Evolutionary conservation across 2,888 invertebrate genomes (phyloP).

Genomic region (Stenichneumon culpator): DNA sequence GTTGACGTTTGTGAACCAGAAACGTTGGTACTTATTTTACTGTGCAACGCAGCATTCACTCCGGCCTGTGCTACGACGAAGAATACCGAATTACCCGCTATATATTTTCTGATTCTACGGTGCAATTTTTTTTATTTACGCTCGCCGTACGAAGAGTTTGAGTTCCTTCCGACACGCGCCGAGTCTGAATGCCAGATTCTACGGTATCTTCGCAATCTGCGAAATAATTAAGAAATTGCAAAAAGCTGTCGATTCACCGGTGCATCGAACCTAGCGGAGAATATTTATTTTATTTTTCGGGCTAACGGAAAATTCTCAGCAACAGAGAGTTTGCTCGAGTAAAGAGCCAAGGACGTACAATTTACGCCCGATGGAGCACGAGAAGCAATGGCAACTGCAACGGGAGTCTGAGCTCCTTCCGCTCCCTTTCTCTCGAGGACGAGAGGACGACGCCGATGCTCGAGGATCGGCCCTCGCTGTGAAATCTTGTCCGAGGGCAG

Average conservation of each 20-base stretch:
- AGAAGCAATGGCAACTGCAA: slow-evolving; percentile 20
- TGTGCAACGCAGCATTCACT: no score
- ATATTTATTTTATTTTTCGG: neutral
- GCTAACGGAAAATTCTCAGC: neutral
- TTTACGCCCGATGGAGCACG: slow-evolving; percentile 41
- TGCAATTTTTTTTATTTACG: neutral
- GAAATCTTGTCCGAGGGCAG: slow-evolving; percentile 60
- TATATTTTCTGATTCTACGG: neutral
- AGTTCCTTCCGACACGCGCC: neutral
- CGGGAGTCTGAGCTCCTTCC: slow-evolving; percentile 39
- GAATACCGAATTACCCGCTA: neutral
- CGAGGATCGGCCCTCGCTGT: slow-evolving; percentile 56
- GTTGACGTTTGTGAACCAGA: no score
- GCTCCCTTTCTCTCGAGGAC: slow-evolving; percentile 53
- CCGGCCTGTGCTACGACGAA: neutral
- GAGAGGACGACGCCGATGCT: slow-evolving; percentile 48
- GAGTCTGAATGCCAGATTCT: neutral
- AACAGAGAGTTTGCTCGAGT: slow-evolving; percentile 29
- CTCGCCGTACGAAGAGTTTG: neutral
- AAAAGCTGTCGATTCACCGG: neutral
- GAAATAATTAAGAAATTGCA: neutral
- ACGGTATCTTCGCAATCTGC: neutral
- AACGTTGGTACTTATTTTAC: no score
- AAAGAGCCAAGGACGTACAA: slow-evolving; percentile 39
- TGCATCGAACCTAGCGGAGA: neutral